These are phyloP conservation scores for Murina feae DNA, from an alignment of 2,113 vertebrate genomes.

Conservation along the genomic window DNA sequence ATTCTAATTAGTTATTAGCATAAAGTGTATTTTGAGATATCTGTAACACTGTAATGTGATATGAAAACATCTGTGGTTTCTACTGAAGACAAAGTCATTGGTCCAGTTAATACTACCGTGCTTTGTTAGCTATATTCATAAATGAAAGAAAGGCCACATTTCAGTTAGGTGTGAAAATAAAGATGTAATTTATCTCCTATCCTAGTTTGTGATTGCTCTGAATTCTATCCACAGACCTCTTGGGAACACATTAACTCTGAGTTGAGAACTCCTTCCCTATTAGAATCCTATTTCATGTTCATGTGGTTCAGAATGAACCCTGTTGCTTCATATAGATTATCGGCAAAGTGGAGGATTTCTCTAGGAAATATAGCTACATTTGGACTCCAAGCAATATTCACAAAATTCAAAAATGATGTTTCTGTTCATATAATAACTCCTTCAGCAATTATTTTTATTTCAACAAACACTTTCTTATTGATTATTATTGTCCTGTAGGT, in stretches of 20 bases:
- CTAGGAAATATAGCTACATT: neutral
- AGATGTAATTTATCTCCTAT: neutral
- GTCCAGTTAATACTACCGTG: neutral
- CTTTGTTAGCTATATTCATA: neutral
- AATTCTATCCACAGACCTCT: neutral
- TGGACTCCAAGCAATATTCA: neutral
- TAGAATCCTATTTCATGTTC: neutral
- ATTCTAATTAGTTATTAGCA: neutral
- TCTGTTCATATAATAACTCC: slow-evolving; percentile 10
- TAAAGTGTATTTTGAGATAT: neutral
- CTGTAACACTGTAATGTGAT: neutral
- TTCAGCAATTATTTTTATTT: neutral
- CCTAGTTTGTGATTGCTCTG: neutral
- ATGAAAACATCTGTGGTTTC: neutral
- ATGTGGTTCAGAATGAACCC: neutral
- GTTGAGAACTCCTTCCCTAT: neutral
- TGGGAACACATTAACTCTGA: neutral
- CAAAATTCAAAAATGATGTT: neutral
- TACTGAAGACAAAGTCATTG: neutral
- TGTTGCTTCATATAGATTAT: neutral
- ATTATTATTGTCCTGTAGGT: neutral
- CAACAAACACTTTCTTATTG: neutral
- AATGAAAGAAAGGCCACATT: neutral
- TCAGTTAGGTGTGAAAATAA: slow-evolving; percentile 9
- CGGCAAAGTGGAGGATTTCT: neutral